These are phyloP conservation scores for Hirtodrosophila duncani DNA, from an alignment of 2,888 invertebrate genomes.

Conservation along the genomic window DNA sequence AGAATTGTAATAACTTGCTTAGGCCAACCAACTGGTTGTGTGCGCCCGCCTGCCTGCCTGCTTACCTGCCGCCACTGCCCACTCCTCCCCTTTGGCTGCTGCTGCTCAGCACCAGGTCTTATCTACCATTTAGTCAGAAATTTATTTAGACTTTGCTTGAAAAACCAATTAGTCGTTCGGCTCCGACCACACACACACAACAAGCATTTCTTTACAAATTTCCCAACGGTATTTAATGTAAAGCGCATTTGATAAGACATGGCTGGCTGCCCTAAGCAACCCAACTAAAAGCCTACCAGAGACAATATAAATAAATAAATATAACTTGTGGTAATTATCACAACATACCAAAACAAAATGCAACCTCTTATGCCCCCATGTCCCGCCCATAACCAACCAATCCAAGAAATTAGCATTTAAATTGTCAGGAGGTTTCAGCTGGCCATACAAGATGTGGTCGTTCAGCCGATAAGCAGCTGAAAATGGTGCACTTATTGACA, in stretches of 20 bases:
- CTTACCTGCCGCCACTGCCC: not conserved
- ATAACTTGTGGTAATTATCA: conserved; percentile 62
- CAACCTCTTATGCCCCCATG: conserved; percentile 8
- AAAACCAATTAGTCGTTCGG: conserved; percentile 62
- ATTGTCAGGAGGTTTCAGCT: conserved; percentile 36
- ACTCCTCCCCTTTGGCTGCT: not conserved
- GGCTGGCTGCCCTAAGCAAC: not conserved
- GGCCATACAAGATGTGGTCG: conserved; percentile 2
- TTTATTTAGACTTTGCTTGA: conserved; percentile 46
- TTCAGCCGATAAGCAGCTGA: conserved; percentile 52
- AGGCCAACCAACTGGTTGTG: conserved; percentile 15
- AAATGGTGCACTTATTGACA: conserved; percentile 75
- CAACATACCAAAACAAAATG: conserved; percentile 64
- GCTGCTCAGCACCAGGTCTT: conserved; percentile 32
- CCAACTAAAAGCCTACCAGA: not conserved
- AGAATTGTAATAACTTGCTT: conserved; percentile 70
- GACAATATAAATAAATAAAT: conserved; percentile 29
- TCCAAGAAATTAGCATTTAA: conserved; percentile 61
- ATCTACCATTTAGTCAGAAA: conserved; percentile 59
- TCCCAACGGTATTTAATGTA: conserved; percentile 65
- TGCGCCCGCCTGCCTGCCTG: not conserved
- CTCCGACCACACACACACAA: conserved; percentile 54
- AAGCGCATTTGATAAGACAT: conserved; percentile 42
- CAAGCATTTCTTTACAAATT: conserved; percentile 67
- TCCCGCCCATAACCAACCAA: not conserved